phyloP scores from a whole-genome alignment of 2,888 invertebrate genomes.

The Torymus texanus region DNA sequence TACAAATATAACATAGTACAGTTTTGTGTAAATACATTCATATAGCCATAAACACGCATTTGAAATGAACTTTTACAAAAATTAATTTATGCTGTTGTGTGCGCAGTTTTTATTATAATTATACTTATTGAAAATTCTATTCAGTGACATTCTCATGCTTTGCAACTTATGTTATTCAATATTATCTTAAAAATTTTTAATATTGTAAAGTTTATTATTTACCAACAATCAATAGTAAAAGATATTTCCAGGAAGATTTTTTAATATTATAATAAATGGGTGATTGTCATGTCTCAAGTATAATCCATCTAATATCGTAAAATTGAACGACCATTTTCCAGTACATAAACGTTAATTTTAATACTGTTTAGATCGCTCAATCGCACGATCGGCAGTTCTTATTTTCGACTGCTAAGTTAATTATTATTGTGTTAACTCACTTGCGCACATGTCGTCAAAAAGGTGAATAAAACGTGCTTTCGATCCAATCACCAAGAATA shows the following conservation, averaged over 20 bases:
- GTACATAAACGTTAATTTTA: conserved; percentile 13
- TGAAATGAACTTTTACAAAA: no score
- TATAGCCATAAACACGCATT: no score
- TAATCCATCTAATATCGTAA: neutral
- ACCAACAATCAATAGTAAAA: no score
- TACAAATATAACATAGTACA: no score
- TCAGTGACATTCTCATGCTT: no score
- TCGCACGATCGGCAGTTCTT: neutral
- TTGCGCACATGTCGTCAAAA: neutral
- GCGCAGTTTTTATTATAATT: no score
- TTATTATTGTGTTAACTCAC: conserved; percentile 18
- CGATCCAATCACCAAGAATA: conserved; percentile 20
- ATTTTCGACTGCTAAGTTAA: conserved; percentile 18
- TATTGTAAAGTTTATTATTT: no score
- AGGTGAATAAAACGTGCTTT: conserved; percentile 14
- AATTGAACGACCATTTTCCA: neutral
- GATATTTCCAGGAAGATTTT: neutral
- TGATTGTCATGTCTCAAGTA: neutral
- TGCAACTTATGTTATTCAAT: no score
- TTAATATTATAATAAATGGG: neutral
- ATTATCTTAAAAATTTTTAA: no score
- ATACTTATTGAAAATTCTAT: no score
- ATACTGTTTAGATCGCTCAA: neutral
- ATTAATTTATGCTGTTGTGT: no score
- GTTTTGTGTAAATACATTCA: no score